Percentiles rank a stretch among this genome's conserved stretches.
Evolutionary conservation across 2,113 vertebrate genomes (phyloP).

Genomic region (Apteryx mantelli): DNA sequence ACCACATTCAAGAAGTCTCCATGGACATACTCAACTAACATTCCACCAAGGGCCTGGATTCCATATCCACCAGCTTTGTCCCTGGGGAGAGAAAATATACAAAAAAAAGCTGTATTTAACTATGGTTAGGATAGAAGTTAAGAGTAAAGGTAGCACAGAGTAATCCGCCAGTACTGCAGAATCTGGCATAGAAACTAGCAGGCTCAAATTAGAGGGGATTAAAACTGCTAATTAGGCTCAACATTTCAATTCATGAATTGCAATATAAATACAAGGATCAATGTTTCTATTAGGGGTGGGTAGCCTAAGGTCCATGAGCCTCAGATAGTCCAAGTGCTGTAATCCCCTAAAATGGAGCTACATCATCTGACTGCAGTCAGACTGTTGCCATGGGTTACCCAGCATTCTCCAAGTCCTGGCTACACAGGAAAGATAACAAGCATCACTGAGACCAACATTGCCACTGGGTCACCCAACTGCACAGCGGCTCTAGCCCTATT

Average conservation of each 20-base stretch:
- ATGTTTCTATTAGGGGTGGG: neutral
- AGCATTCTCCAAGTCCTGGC: neutral
- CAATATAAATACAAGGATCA: neutral
- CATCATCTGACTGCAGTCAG: neutral
- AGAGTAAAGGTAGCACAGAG: neutral
- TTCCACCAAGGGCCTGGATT: conserved; percentile 93
- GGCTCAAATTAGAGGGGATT: neutral
- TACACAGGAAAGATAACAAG: neutral
- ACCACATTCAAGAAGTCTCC: conserved; percentile 96
- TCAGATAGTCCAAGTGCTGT: neutral
- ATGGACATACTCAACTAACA: conserved; percentile 90
- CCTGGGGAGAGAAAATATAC: conserved; percentile 70
- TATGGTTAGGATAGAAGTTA: neutral
- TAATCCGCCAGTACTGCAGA: neutral
- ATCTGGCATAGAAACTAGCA: neutral
- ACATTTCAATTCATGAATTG: neutral
- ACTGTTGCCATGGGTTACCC: neutral
- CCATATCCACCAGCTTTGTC: conserved; percentile 98
- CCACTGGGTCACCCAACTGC: neutral
- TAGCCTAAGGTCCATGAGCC: neutral
- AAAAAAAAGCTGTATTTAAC: neutral
- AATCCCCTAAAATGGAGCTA: neutral
- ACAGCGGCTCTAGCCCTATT: neutral
- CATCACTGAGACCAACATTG: neutral
- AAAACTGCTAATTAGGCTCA: neutral